Base-by-base conservation (phyloP, 2,888 invertebrate species). In the Gerosis bhagava region DNA sequence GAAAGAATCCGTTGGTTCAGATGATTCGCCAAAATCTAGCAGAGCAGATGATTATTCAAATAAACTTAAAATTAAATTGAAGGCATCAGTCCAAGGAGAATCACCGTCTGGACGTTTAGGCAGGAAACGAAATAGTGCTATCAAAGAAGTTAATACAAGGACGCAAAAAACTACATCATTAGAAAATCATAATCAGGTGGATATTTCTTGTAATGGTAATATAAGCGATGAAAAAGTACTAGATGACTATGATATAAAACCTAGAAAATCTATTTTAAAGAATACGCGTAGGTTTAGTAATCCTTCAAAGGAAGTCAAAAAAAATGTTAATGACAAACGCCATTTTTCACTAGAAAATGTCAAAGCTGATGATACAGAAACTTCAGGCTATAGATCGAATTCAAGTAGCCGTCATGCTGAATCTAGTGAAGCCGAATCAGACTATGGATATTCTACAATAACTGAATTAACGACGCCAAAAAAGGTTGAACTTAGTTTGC, bases 371-470 rank as follows among this genome's bases (percentile, higher is more conserved):
- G 89, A 87, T 48, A 84, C 88, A 10, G 88, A 88, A 61, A 88
- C 86, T 22, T 91, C 91, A 2, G 92, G 91, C 0, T 92, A 92
- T 54, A 79, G 88, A 59, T 90, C 91, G 0, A 86, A 77, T 53
- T 75, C 81, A 5, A 83, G 87, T 53, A 81, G 83, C 57, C 76
- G 82, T 11, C 78, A 79, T 40, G 76, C 77, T 49, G 84, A 84
- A 61, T 77, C 70, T 2, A 88, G 86, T 67, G 90, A 89, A 60
- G 82, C 81, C n/a, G 91, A 91, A 59, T 92, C 91, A 11, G 92
- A 92, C 58, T 91, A 91, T 59, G 91, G 90, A 13, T 93, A 93
- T 66, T 86, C 91, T 0, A 92, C 91, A 6, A 91, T 93, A 48
- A 91, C 91, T 2, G 84, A 90, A 49, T 74, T 90, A 24, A 90